Evolutionary conservation across 2,888 invertebrate species (phyloP), one percentile per base, ranked within the genome.

Genomic region (Metellina segmentata): DNA sequence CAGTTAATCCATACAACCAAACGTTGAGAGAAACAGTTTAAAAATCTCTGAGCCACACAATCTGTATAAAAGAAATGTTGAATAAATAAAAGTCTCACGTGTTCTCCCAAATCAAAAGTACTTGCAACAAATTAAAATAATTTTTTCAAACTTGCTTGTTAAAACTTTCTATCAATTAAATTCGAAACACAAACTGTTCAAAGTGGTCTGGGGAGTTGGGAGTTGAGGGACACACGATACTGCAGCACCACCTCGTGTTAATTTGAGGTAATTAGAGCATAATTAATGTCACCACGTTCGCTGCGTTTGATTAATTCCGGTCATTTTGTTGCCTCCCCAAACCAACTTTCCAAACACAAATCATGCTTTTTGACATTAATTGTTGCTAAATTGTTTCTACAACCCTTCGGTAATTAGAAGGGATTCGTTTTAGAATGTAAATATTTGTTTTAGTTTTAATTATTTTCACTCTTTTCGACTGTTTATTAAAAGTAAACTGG

Each of bases 251-350:
- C 74, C 75, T 19, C 72, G n/a, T 75, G 85, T 75, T 85, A 85
- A 85, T 85, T 48, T 85, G 61, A n/a, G 16, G 74, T 85, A 85
- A 85, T 85, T 85, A 85, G 85, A 85, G 52, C 75, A 85, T 85
- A 52, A 75, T 85, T 75, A 85, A 75, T 75, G 75, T 74, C 85
- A 85, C 61, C 16, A 52, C 34, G 20, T 52, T 71, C 52, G 74
- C 34, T 7, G 13, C 74, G 11, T 53, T 74, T 61, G 85, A 85
- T 85, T 85, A 85, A 85, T 85, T 75, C 85, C 8, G 34, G 13
- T n/a, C n/a, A 8, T 75, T 75, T 85, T 61, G 74, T 20, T 48
- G 61, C 74, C 74, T 75, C 74, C 75, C 74, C 74, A 9, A 74
- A 16, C 72, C 74, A 82, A 85, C 85, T 85, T 85, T 19, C 52